These are phyloP conservation scores for Leptatherina wallacei DNA, from an alignment of 2,797 vertebrate genomes.

Conservation along the genomic window DNA sequence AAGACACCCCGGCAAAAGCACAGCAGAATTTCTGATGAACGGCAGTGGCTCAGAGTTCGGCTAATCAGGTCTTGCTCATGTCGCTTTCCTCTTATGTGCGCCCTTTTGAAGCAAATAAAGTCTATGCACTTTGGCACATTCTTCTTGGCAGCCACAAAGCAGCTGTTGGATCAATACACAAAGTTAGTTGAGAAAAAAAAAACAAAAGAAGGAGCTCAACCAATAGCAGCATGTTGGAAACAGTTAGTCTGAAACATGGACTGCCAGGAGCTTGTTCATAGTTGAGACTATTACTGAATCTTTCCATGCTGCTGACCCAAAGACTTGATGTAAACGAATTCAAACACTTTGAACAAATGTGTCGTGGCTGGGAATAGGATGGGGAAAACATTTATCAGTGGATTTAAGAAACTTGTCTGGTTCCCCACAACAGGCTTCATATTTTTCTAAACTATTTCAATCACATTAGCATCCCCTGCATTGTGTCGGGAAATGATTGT, in stretches of 20 bases:
- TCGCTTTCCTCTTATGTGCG: conserved; percentile 72
- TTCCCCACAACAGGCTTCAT: conserved; percentile 49
- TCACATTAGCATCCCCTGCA: conserved; percentile 63
- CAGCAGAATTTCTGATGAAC: conserved; percentile 78
- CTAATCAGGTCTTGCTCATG: conserved; percentile 79
- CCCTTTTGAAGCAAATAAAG: conserved; percentile 78
- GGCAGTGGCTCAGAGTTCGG: conserved; percentile 69
- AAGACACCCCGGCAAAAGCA: conserved; percentile 74
- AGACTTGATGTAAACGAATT: conserved; percentile 74
- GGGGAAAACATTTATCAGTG: conserved; percentile 42
- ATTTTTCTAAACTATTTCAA: conserved; percentile 61
- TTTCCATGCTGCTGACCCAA: conserved; percentile 80
- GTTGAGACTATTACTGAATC: conserved; percentile 77
- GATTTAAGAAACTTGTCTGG: conserved; percentile 41
- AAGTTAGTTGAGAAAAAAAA: conserved; percentile 61
- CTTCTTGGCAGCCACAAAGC: conserved; percentile 78
- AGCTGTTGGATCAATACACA: conserved; percentile 83
- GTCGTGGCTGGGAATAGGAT: conserved; percentile 36
- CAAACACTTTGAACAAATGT: conserved; percentile 68
- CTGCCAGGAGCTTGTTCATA: conserved; percentile 77
- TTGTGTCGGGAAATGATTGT: conserved; percentile 69
- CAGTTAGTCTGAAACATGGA: conserved; percentile 68
- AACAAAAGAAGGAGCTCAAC: conserved; percentile 38
- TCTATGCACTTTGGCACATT: conserved; percentile 76
- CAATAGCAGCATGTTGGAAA: conserved; percentile 78